These are phyloP conservation scores for Drosophila kambysellisi DNA, from an alignment of 2,888 invertebrate genomes.

Conservation along the genomic window DNA sequence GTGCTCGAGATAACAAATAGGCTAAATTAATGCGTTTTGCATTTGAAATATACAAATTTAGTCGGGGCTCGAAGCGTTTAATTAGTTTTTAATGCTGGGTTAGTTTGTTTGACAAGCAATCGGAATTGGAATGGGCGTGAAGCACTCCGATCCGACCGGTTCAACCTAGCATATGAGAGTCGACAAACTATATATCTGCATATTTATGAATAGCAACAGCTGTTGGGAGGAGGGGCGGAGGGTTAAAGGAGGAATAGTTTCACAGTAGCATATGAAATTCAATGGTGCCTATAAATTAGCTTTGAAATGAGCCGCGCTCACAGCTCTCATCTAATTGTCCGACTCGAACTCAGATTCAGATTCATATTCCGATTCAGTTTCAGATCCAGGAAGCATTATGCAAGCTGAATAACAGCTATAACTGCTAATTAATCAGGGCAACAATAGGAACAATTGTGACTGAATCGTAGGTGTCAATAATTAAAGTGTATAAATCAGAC, in stretches of 20 bases:
- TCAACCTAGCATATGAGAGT: slow-evolving; percentile 28
- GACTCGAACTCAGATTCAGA: background rate
- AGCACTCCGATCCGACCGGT: slow-evolving; percentile 54
- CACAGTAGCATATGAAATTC: slow-evolving; percentile 41
- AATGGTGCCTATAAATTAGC: slow-evolving; percentile 58
- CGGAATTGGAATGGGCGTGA: slow-evolving; percentile 68
- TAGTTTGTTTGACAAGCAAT: slow-evolving; percentile 79
- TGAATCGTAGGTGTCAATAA: slow-evolving; percentile 78
- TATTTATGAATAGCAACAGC: slow-evolving; percentile 32
- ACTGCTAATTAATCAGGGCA: slow-evolving; percentile 62
- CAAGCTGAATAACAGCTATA: slow-evolving; percentile 27
- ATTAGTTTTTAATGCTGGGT: slow-evolving; percentile 76
- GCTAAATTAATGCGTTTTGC: slow-evolving; percentile 71
- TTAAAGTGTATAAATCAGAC: slow-evolving; percentile 72
- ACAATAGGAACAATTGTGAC: slow-evolving; percentile 24
- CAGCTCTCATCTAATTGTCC: background rate
- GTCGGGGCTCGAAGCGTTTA: slow-evolving; percentile 59
- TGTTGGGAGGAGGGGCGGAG: background rate
- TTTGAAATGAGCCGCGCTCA: slow-evolving; percentile 45
- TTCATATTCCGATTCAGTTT: background rate
- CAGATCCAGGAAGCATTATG: slow-evolving; percentile 56
- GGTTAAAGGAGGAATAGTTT: background rate
- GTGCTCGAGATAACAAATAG: slow-evolving; percentile 71
- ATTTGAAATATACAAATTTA: slow-evolving; percentile 51
- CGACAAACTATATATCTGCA: slow-evolving; percentile 15